Evolutionary conservation across 1,140 invertebrate genomes (phyloP).

Genomic region (Drosophila ananassae): DNA sequence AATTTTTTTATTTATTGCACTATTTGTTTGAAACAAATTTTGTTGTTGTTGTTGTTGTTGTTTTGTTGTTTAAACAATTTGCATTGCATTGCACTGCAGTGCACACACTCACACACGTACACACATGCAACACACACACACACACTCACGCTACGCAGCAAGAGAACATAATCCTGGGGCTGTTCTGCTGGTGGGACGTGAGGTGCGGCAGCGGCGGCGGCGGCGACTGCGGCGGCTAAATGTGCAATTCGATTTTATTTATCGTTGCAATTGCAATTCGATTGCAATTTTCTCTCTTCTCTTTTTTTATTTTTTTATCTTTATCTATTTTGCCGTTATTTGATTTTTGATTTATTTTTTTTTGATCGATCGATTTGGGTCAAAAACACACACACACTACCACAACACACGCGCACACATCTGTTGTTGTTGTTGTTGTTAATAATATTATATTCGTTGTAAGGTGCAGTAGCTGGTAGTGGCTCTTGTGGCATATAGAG

Average conservation of each 20-base stretch:
- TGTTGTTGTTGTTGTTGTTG: neutral
- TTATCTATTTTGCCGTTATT: neutral
- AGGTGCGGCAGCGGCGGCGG: constrained; percentile 4
- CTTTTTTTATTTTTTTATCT: constrained; percentile 10
- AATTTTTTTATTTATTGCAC: constrained; percentile 14
- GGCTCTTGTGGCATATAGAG: constrained; percentile 15
- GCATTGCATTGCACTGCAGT: constrained; percentile 28
- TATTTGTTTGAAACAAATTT: constrained; percentile 26
- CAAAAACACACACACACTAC: constrained; percentile 29
- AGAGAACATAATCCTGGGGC: constrained; percentile 84
- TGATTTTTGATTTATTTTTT: neutral
- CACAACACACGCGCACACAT: constrained; percentile 31
- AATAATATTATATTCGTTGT: constrained; percentile 40
- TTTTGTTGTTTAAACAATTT: constrained; percentile 44
- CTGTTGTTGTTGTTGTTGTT: constrained; percentile 31
- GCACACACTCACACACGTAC: constrained; percentile 15
- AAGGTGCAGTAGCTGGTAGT: constrained; percentile 23
- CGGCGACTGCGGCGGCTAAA: neutral
- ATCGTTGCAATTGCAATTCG: constrained; percentile 20
- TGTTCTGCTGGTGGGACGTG: constrained; percentile 71
- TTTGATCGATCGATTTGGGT: constrained; percentile 50
- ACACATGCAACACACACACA: constrained; percentile 5
- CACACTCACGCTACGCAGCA: constrained; percentile 66
- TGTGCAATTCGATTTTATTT: constrained; percentile 18
- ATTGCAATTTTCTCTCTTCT: constrained; percentile 44